Evolutionary conservation across 2,888 invertebrate genomes (phyloP).

Genomic region (Tenthredo mesomela): DNA sequence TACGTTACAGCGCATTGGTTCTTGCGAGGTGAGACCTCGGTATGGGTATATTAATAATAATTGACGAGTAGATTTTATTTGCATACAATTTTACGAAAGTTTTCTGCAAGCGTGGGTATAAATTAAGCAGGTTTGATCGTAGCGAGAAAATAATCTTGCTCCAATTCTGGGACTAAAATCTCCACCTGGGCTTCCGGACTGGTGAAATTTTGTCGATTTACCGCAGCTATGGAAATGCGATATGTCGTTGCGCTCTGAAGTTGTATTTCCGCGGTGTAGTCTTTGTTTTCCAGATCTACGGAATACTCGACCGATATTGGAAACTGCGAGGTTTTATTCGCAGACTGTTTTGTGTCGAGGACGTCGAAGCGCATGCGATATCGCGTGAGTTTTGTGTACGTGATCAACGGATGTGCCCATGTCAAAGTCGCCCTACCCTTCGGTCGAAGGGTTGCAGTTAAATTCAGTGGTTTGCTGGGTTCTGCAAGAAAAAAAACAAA

Average conservation of each 20-base stretch:
- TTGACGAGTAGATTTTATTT: not conserved
- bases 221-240: not conserved
- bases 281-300: not conserved
- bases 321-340: not conserved
- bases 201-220: not conserved
- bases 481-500: not conserved
- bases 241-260: not conserved
- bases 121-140: not conserved
- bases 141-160: not conserved
- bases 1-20: not conserved
- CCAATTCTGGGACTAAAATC: not conserved
- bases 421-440: not conserved
- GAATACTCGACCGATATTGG: constrained; percentile 1
- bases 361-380: constrained; percentile 11
- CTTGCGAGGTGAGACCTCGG: not conserved
- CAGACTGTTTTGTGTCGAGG: not conserved
- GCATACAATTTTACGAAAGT: not conserved
- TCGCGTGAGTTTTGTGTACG: not conserved
- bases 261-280: not conserved
- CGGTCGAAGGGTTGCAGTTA: not conserved
- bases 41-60: not conserved
- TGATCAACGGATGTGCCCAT: not conserved
- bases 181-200: not conserved
- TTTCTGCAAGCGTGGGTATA: too few species aligned
- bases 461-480: not conserved